Conservation (phyloP, 2,888 invertebrate species). For the Cataglyphis cursor region DNA sequence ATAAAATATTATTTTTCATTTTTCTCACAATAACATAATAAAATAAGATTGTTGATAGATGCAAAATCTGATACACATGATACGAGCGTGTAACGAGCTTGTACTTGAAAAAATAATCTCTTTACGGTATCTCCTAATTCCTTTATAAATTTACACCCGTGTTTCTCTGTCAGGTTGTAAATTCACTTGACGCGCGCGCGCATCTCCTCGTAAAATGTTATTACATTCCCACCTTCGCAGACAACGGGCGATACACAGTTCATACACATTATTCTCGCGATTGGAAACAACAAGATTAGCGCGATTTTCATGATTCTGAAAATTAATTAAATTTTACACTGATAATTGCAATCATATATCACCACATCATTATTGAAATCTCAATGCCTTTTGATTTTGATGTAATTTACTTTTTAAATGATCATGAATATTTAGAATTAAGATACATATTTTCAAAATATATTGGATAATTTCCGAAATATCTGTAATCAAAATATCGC, state of each 20-base stretch:
- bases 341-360: neutral
- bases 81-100: neutral
- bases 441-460: neutral
- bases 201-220: constrained; percentile 13
- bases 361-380: neutral
- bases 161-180: constrained; percentile 12
- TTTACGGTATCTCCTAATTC: constrained; percentile 26
- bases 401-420: neutral
- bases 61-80: neutral
- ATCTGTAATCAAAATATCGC: neutral
- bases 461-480: neutral
- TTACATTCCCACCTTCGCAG: neutral
- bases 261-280: constrained; percentile 2
- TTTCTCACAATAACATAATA: neutral
- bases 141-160: constrained; percentile 34
- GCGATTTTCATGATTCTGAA: constrained; percentile 24
- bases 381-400: neutral
- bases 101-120: neutral
- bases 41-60: neutral
- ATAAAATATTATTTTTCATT: neutral
- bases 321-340: constrained; percentile 25
- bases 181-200: constrained; percentile 10
- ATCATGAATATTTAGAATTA: neutral
- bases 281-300: neutral
- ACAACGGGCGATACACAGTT: constrained; percentile 19